Base-by-base conservation (phyloP, 1,140 invertebrate species). In the Nixonia krombeini region DNA sequence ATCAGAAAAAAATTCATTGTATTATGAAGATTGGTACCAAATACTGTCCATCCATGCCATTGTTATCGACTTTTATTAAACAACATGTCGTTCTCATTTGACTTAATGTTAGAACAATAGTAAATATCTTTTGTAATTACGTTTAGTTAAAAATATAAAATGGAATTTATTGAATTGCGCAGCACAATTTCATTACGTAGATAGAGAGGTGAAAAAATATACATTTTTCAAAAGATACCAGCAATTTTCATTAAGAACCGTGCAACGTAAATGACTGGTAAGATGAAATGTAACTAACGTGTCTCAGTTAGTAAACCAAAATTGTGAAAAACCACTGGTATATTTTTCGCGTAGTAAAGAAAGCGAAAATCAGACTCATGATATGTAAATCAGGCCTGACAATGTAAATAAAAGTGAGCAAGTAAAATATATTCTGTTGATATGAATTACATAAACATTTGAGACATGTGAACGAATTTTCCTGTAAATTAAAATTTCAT, bases 111-210 rank as follows among this genome's bases (percentile, higher is more conserved):
- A 9, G 1, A 1, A 28, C 13, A n/a, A 15, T 6, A 31, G 17
- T 13, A 13, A 40, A 40, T 9, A 47, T 47, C 17, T n/a, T n/a
- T n/a, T n/a, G 44, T 40, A 8, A 40, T 18, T 12, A 47, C 26
- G 28, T 21, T 40, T 10, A 8, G 29, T 72, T 69, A 46, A 68
- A 73, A 73, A 45, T 68, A 55, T 63, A 42, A 42, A 42, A 42
- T 26, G 18, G 40, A 42, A 25, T 21, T 26, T 33, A 4, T 33
- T 10, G 5, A 42, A 21, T 4, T 23, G 10, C 18, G 21, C 40
- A 13, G 5, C 40, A 13, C 40, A 21, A 13, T 21, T 2, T 10
- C 10, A 12, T 21, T 15, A 10, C 38, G 10, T 17, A 3, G 33
- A 37, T 40, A 8, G n/a, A 7, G 10, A 17, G 37, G 37, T 42